Percentiles rank a stretch among this genome's conserved stretches.
Conservation (phyloP, 2,888 invertebrate genomes). For the Orchestes rusci region DNA sequence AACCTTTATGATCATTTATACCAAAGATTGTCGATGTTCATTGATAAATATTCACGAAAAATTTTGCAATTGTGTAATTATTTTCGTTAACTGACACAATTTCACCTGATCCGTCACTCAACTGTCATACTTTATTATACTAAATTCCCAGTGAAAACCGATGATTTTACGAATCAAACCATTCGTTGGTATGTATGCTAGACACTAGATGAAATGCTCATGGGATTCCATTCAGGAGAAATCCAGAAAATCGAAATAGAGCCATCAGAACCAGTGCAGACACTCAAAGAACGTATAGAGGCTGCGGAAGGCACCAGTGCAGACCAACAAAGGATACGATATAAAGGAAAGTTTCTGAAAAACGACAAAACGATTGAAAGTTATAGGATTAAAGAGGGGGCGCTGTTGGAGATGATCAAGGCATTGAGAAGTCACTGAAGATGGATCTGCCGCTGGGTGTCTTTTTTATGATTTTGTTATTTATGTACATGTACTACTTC, state of each 20-base stretch:
- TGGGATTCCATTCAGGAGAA: conserved; percentile 22
- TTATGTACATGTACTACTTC: too few relatives aligned
- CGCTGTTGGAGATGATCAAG: conserved; percentile 25
- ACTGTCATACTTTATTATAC: too few relatives aligned
- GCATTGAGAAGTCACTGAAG: conserved; percentile 28
- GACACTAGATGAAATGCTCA: too few relatives aligned
- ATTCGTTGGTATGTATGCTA: conserved; percentile 6
- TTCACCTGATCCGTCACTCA: too few relatives aligned
- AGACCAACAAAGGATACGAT: conserved; percentile 27
- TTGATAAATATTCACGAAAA: conserved; percentile 9
- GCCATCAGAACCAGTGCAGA: conserved; percentile 22
- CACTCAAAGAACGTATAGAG: conserved; percentile 25
- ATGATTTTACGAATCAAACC: conserved; percentile 17
- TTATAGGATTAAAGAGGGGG: conserved; percentile 28
- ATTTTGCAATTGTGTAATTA: too few relatives aligned
- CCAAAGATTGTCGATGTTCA: conserved; percentile 1
- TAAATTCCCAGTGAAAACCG: too few relatives aligned
- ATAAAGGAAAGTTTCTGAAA: conserved; percentile 25
- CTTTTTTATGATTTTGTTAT: too few relatives aligned
- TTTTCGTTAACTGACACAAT: too few relatives aligned
- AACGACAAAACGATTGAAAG: conserved; percentile 27
- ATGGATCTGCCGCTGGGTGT: too few relatives aligned
- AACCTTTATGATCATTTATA: conserved; percentile 39
- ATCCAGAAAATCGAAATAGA: conserved; percentile 26
- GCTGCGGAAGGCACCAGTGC: conserved; percentile 23